These are phyloP conservation scores for Morpho achilles DNA, from an alignment of 2,888 invertebrate species.

Conservation along the genomic window DNA sequence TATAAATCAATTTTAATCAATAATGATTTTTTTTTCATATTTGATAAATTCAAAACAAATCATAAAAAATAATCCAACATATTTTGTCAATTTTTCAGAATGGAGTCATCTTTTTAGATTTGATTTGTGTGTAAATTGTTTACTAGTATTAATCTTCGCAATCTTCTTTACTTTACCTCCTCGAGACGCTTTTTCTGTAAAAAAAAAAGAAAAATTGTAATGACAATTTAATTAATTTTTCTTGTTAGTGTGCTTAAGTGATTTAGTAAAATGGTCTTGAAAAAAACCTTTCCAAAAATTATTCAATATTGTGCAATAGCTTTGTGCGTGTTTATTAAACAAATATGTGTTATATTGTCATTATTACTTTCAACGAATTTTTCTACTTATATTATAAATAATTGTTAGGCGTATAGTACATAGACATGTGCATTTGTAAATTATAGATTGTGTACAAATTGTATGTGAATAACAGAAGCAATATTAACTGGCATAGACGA, in stretches of 20 bases:
- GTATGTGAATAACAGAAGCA: constrained; percentile 12
- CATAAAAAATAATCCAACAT: too few species aligned
- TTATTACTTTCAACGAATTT: too few species aligned
- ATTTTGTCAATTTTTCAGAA: too few species aligned
- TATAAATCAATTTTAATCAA: too few species aligned
- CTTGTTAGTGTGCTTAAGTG: constrained; percentile 9
- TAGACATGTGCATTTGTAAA: constrained; percentile 4
- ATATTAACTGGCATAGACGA: constrained; percentile 10
- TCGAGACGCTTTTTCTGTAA: constrained; percentile 89
- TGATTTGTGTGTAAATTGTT: neutral
- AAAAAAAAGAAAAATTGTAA: constrained; percentile 52
- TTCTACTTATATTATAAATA: too few species aligned
- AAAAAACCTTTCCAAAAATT: neutral
- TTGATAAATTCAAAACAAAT: too few species aligned
- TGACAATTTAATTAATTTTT: neutral
- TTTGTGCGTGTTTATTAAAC: neutral
- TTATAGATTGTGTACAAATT: constrained; percentile 3
- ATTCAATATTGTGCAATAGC: constrained; percentile 8
- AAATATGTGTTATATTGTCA: too few species aligned
- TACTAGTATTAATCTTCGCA: constrained; percentile 16
- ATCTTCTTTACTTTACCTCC: constrained; percentile 80
- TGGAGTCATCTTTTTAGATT: too few species aligned
- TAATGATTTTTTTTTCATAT: too few species aligned
- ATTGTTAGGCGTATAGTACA: too few species aligned
- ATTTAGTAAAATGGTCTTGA: constrained; percentile 1